A percentile compares a stretch with the other conserved stretches of the same genome.
phyloP scores from a whole-genome alignment of 2,113 vertebrate genomes.

The Canis aureus region DNA sequence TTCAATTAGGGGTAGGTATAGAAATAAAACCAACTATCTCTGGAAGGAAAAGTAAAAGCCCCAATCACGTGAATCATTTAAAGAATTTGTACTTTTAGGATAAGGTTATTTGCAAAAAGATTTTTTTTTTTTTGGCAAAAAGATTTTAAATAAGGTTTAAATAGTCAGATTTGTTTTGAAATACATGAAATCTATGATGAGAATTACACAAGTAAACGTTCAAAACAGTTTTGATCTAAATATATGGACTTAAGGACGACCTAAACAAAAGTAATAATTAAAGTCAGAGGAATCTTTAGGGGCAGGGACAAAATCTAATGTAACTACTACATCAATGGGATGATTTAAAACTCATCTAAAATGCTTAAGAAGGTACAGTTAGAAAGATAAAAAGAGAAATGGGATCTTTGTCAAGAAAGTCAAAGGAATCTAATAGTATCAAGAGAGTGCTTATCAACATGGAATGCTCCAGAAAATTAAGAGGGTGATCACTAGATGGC shows the following conservation, averaged over 20 bases:
- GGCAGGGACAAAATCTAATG: neutral
- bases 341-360: neutral
- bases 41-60: neutral
- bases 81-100: neutral
- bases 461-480: neutral
- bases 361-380: neutral
- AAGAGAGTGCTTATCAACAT: neutral
- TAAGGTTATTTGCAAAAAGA: conserved; percentile 1
- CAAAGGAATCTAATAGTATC: neutral
- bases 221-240: neutral
- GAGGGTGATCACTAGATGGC: neutral
- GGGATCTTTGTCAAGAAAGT: neutral
- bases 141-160: neutral
- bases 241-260: neutral
- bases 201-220: neutral
- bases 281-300: neutral
- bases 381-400: neutral
- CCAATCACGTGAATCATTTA: neutral
- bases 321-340: neutral
- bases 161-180: neutral
- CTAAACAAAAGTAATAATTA: neutral
- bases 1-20: neutral
- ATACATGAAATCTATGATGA: neutral
- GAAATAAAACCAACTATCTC: neutral
- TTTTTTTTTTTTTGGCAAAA: neutral